These are phyloP conservation scores for Macheiramphus alcinus DNA, from an alignment of 2,113 vertebrate genomes.

Conservation along the genomic window DNA sequence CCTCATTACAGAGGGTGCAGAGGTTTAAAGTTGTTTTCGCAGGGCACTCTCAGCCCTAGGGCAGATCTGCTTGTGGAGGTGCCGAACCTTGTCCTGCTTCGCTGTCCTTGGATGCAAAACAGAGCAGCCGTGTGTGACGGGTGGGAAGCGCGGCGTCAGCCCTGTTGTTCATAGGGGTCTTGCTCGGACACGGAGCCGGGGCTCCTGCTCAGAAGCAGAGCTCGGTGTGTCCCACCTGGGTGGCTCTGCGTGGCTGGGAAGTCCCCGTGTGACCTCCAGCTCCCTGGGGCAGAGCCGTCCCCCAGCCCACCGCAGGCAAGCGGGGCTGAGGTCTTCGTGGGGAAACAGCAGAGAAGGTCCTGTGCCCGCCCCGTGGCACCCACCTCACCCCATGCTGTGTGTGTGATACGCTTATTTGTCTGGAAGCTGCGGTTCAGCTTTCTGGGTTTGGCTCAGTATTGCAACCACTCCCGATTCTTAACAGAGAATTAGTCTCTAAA, in stretches of 20 bases:
- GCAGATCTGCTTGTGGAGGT: not conserved
- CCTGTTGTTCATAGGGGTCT: not conserved
- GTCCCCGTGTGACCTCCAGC: not conserved
- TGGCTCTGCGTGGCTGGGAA: not conserved
- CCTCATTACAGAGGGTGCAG: not conserved
- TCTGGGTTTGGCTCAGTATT: not conserved
- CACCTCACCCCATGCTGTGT: not conserved
- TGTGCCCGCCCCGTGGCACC: not conserved
- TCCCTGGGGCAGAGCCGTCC: not conserved
- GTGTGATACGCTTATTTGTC: not conserved
- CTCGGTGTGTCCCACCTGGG: not conserved
- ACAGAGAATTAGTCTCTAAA: not conserved
- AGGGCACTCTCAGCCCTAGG: not conserved
- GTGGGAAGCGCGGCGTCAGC: not conserved
- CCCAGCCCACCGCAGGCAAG: rapidly evolving
- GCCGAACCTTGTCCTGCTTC: not conserved
- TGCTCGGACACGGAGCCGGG: not conserved
- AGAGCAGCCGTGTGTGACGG: not conserved
- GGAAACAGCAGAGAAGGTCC: not conserved
- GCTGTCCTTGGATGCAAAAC: not conserved
- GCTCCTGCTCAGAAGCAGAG: not conserved
- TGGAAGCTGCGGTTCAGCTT: not conserved
- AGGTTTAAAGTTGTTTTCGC: not conserved
- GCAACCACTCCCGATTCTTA: not conserved
- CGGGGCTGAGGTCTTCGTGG: not conserved